Base-by-base conservation (phyloP, 2,888 invertebrate genomes). In the Prostheceraeus crozeri region DNA sequence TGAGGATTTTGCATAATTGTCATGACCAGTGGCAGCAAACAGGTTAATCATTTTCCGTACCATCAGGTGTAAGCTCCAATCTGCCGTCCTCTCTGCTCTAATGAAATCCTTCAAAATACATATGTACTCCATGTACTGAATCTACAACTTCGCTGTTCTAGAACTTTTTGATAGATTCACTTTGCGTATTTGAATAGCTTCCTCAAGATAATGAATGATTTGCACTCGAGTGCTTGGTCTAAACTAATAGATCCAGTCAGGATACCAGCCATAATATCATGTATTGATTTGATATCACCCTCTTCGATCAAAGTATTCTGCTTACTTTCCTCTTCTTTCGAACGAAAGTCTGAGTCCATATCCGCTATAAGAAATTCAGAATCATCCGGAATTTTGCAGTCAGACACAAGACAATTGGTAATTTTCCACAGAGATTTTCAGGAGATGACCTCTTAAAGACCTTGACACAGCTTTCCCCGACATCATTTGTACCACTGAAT, bases 1-100 rank as follows among this genome's bases (percentile, higher is more conserved):
- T 31, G 65, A 62, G 35, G 65, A 65, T 23, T 68, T 68, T 25
- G 67, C 65, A 10, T 59, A 66, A 3, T 63, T 63, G 51, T 66
- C 66, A 66, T 68, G 68, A 51, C 66, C 65, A 40, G 64, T 33
- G 10, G 65, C 65, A n/a, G 65, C 63, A 25, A 66, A 52, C 35
- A 48, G 59, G 10, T 62, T 62, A 8, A 60, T 61, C 62, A 64
- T 64, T 36, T 56, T 33, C 2, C 35, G 19, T n/a, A 60, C n/a
- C 23, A 58, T 11, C 3, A 63, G 40, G 51, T 65, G 59, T 4
- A 61, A 31, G 14, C 31, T 10, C 61, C 62, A 60, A 31, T 61
- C 35, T 23, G 59, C 60, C 19, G 52, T 63, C 19, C 40, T 40
- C 40, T 40, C 40, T 40, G 40, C 40, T 40, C 40, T 8, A 21